A percentile compares a stretch with the other conserved stretches of the same genome.
Conservation (phyloP, 2,113 vertebrate species). For the Spheniscus mendiculus region DNA sequence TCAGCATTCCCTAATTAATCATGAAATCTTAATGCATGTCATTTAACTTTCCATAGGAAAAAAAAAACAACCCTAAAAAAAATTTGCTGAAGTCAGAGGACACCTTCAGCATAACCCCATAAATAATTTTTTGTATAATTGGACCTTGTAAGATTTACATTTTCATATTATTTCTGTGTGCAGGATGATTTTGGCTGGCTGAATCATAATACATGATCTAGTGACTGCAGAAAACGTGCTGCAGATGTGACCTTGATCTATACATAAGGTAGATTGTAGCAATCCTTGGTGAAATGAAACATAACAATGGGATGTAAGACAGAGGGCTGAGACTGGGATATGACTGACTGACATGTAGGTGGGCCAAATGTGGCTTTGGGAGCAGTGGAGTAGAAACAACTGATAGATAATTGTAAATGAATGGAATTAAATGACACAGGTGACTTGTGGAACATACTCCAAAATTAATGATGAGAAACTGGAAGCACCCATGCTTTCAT, state of each 20-base stretch:
- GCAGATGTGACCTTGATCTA: neutral
- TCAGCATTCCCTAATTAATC: slow-evolving; percentile 53
- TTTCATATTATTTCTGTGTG: neutral
- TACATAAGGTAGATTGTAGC: neutral
- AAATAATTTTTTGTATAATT: slow-evolving; percentile 41
- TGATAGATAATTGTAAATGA: neutral
- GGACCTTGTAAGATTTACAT: neutral
- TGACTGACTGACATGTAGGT: neutral
- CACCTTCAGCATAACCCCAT: slow-evolving; percentile 9
- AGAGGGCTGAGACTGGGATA: neutral
- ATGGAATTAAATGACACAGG: neutral
- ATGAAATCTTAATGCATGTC: slow-evolving; percentile 10
- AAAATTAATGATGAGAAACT: neutral
- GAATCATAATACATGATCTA: neutral
- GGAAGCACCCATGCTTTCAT: neutral
- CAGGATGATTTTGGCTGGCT: slow-evolving; percentile 1
- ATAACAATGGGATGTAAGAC: neutral
- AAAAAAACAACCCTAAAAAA: neutral
- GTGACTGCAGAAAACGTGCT: slow-evolving; percentile 20
- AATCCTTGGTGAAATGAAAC: neutral
- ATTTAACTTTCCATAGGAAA: slow-evolving; percentile 16
- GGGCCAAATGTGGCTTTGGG: neutral
- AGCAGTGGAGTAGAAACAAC: neutral
- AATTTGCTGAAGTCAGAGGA: slow-evolving; percentile 23
- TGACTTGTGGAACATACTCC: neutral